Evolutionary conservation across 35 echinoderm and acorn worm genomes (phyloP).

Genomic region (Apostichopus parvimensis): DNA sequence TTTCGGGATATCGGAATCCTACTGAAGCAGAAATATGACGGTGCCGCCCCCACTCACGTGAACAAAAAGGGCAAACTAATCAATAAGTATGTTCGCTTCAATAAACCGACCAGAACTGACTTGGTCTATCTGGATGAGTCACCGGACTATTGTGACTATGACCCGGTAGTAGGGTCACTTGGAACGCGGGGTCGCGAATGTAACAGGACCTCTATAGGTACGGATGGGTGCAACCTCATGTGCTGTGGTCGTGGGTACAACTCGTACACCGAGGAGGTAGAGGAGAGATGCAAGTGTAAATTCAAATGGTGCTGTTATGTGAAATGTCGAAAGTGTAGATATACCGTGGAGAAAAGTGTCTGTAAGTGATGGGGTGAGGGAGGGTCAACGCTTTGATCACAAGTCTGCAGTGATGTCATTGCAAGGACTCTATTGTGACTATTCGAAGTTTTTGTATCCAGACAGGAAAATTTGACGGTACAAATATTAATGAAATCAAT

Average conservation of each 20-base stretch:
- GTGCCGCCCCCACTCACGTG: conserved; percentile 70
- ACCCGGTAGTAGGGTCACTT: conserved; percentile 74
- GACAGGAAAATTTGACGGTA: too few relatives aligned
- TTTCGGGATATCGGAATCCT: conserved; percentile 72
- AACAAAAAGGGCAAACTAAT: conserved; percentile 88
- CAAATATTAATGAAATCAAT: too few relatives aligned
- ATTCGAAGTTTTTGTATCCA: too few relatives aligned
- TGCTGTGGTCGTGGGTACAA: conserved; percentile 98
- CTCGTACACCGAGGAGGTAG: conserved; percentile 81
- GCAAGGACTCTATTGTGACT: too few relatives aligned
- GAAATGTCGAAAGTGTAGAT: conserved; percentile 89
- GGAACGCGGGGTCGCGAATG: conserved; percentile 91
- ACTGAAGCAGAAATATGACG: conserved; percentile 94
- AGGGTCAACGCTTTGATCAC: not conserved
- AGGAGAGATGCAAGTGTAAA: conserved; percentile 98
- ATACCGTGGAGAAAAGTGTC: conserved; percentile 78
- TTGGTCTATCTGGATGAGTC: conserved; percentile 87
- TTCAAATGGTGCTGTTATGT: conserved; percentile 99
- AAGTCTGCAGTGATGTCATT: not conserved
- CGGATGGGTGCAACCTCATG: conserved; percentile 91
- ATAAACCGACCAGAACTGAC: conserved; percentile 80
- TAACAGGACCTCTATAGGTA: conserved; percentile 93
- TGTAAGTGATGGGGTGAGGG: conserved; percentile 71
- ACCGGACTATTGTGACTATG: conserved; percentile 81
- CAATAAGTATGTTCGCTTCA: conserved; percentile 72